Conservation (phyloP, 2,888 invertebrate genomes). For the Apocheima hispidaria region DNA sequence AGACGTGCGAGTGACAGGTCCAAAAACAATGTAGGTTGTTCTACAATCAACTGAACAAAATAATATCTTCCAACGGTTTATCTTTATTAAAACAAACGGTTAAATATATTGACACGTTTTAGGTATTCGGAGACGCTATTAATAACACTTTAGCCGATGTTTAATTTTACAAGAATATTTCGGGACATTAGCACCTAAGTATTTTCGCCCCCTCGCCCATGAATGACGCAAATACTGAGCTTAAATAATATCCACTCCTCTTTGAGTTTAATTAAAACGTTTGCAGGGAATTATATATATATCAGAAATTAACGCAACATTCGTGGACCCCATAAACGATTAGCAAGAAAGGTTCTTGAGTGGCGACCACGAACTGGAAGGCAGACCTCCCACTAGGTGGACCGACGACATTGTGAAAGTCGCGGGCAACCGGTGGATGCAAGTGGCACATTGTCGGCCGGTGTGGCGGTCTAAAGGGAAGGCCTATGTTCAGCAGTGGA, state of each 20-base stretch:
- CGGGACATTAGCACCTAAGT: not conserved
- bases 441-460: too few relatives aligned
- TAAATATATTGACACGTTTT: not conserved
- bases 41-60: too few relatives aligned
- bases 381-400: too few relatives aligned
- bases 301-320: conserved; percentile 31
- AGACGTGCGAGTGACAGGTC: too few relatives aligned
- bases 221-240: not conserved
- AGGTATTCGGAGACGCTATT: not conserved
- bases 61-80: not conserved
- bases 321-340: too few relatives aligned
- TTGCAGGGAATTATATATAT: conserved; percentile 25
- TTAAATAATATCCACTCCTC: conserved; percentile 13
- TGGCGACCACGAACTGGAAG: too few relatives aligned
- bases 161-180: not conserved
- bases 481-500: too few relatives aligned
- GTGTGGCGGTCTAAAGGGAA: too few relatives aligned
- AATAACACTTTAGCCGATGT: not conserved
- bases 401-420: too few relatives aligned
- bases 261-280: conserved; percentile 12
- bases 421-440: too few relatives aligned
- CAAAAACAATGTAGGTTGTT: too few relatives aligned
- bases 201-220: not conserved
- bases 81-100: not conserved
- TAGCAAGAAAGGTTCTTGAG: too few relatives aligned